Evolutionary conservation across 2,888 invertebrate species (phyloP), one percentile per base, ranked within the genome.

Genomic region (Polydesmus complanatus): DNA sequence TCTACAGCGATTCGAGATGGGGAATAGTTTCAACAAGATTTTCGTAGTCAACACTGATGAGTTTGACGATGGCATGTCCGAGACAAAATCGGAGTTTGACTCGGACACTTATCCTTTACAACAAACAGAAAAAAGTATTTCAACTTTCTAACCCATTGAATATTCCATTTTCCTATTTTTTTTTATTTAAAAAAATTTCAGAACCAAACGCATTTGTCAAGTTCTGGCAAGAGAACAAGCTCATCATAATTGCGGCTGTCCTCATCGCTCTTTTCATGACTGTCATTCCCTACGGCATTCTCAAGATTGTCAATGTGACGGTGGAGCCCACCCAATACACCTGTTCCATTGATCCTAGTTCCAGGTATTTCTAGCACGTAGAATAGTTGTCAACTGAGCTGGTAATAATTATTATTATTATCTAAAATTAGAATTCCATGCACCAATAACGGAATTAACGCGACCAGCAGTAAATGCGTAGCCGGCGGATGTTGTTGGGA

Each of bases 401-500:
- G 11, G 52, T 52, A 22, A 52, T 11, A 11, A 3, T 21, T 5
- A 19, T 11, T 11, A 11, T 54, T 54, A 21, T 14, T n/a, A 11
- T 54, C 18, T 8, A 22, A 23, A 19, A 22, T 3, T 21, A 60
- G 60, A 27, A 50, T 60, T 27, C 55, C 54, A 8, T 60, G 60
- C 27, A 22, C 54, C 3, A 8, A 19, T 3, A 49, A 25, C 18
- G 55, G 60, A 3, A 2, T 55, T 1, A 48, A 54, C 11, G 23
- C 25, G 18, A 37, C 18, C 47, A 5, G 25, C 37, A 18, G 3
- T 1, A 2, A 19, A 1, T 81, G 81, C 64, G 74, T 74, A 50
- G 64, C 68, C 0, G 67, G 65, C 0, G 74, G 77, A 63, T 81
- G 81, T 66, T 81, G 81, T 65, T 81, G 78, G 68, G 78, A 79